Evolutionary conservation across 2,797 vertebrate species (phyloP), one percentile per base, ranked within the genome.

Genomic region (Chloroceryle amazona): DNA sequence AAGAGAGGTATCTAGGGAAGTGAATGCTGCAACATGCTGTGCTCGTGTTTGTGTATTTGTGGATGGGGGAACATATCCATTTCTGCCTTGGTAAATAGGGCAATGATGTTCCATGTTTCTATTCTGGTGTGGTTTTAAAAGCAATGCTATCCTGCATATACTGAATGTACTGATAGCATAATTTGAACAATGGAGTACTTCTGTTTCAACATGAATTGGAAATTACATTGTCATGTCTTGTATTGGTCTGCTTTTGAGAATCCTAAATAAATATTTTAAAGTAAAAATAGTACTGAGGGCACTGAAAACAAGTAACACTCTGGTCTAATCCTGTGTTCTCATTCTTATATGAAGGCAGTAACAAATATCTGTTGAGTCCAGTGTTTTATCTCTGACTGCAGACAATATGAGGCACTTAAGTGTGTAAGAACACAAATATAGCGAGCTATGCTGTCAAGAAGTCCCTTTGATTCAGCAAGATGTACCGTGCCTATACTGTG

Each of bases 371-470:
- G 54, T 60, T 58, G 60, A 54, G 33, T 18, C 51, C 37, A 22
- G 42, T 22, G 46, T 29, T 66, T 49, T n/a, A 21, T 67, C 41
- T 82, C 60, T 49, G n/a, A 7, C 20, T 79, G 85, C 37, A 28
- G n/a, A 17, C 2, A 10, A 17, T 33, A 35, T 29, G 10, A 16
- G n/a, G n/a, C 60, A 23, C 20, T 28, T 12, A 11, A 12, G 41
- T 5, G 6, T 60, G 17, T 26, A 44, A 39, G 62, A 35, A 19
- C 7, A 37, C 19, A 76, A 12, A 28, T 0, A 0, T 25, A 76
- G 46, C 47, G 14, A 33, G 37, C 10, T 68, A 8, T 39, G 85
- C 44, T 74, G 4, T 23, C 46, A 41, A 55, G 54, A 41, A 52
- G 29, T 63, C 33, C 13, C 18, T 80, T 37, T 80, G 49, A 62